phyloP scores from a whole-genome alignment of 2,888 invertebrate genomes.

The Colostygia pectinataria region DNA sequence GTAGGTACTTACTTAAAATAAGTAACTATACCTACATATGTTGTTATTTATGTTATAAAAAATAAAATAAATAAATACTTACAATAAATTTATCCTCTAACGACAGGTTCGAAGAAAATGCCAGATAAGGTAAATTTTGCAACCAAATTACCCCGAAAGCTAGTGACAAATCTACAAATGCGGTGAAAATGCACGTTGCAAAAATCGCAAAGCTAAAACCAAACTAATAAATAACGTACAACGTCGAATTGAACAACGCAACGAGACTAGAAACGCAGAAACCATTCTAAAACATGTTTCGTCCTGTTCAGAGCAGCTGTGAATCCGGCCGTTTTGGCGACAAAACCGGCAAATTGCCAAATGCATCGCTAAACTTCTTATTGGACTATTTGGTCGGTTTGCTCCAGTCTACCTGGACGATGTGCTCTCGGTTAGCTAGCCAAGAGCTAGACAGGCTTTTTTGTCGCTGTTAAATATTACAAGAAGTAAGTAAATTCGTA shows the following conservation, averaged over 20 bases:
- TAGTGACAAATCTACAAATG: conserved; percentile 7
- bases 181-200: conserved; percentile 13
- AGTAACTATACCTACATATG: too few species aligned
- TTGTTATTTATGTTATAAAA: too few species aligned
- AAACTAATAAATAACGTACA: conserved; percentile 19
- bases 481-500: too few species aligned
- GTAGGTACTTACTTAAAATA: too few species aligned
- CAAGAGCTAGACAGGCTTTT: not conserved
- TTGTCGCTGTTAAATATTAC: too few species aligned
- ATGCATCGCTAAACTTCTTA: conserved; percentile 26
- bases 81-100: not conserved
- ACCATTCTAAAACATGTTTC: conserved; percentile 14
- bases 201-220: conserved; percentile 25
- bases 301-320: conserved; percentile 14
- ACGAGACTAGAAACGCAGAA: conserved; percentile 11
- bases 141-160: conserved; percentile 1
- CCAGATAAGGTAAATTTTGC: not conserved
- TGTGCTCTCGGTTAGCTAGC: not conserved
- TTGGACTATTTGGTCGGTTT: conserved; percentile 8
- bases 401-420: too few species aligned
- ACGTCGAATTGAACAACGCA: conserved; percentile 18
- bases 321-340: conserved; percentile 31
- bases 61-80: too few species aligned
- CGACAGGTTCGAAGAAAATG: not conserved
- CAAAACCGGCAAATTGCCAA: conserved; percentile 32